These are phyloP conservation scores for Nothocercus nigrocapillus DNA, from an alignment of 2,113 vertebrate species.

Conservation along the genomic window DNA sequence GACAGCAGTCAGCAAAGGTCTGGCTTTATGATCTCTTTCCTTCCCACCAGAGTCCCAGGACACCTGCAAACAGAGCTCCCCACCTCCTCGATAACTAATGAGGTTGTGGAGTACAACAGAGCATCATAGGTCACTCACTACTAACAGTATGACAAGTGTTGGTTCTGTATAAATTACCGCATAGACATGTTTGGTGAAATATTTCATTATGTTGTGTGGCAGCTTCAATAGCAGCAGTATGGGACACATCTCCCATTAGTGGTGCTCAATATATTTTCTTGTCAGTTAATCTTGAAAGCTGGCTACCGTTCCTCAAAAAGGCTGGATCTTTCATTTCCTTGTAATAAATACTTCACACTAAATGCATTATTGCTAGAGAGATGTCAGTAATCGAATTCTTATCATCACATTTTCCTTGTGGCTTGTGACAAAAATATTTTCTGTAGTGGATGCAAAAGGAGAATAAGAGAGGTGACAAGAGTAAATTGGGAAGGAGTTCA, in stretches of 20 bases:
- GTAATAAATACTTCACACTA: conserved; percentile 69
- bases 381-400: conserved; percentile 50
- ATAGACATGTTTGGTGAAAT: conserved; percentile 65
- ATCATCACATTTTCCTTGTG: conserved; percentile 21
- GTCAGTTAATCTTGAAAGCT: conserved; percentile 71
- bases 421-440: conserved; percentile 28
- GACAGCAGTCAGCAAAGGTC: conserved; percentile 62
- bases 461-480: not conserved
- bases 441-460: not conserved
- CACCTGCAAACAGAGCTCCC: conserved; percentile 57
- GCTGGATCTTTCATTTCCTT: conserved; percentile 64
- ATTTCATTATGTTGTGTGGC: conserved; percentile 67
- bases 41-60: conserved; percentile 53
- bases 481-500: not conserved
- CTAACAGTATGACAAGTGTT: conserved; percentile 46
- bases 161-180: conserved; percentile 52
- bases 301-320: conserved; percentile 27
- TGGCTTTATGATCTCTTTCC: conserved; percentile 53
- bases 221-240: conserved; percentile 40
- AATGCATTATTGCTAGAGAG: conserved; percentile 36
- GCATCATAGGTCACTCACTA: conserved; percentile 53
- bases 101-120: conserved; percentile 45
- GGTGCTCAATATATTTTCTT: conserved; percentile 68
- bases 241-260: conserved; percentile 61
- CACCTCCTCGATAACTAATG: conserved; percentile 62